phyloP scores from a whole-genome alignment of 2,888 invertebrate genomes.

The Miltochrista miniata region DNA sequence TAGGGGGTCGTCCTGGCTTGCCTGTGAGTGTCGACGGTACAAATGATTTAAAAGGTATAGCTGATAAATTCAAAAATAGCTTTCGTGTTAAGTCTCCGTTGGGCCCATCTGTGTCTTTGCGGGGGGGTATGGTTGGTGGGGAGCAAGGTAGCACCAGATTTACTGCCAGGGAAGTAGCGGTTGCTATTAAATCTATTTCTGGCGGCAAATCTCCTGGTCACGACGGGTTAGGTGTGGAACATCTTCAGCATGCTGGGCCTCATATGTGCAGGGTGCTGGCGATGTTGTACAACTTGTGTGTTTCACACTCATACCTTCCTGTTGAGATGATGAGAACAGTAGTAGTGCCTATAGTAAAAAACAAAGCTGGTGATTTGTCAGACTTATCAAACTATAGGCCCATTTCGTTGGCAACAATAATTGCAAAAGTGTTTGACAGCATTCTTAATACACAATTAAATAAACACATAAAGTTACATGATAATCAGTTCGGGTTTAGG shows the following conservation, averaged over 20 bases:
- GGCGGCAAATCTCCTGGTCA: conserved; percentile 6
- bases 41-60: background rate
- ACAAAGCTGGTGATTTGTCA: background rate
- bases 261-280: conserved; percentile 2
- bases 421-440: conserved; percentile 10
- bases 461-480: background rate
- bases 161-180: background rate
- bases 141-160: background rate
- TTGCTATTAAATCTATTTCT: background rate
- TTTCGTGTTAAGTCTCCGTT: background rate
- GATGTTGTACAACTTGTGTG: background rate
- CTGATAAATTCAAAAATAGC: background rate
- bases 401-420: conserved; percentile 4
- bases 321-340: background rate
- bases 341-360: conserved; percentile 1
- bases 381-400: conserved; percentile 5
- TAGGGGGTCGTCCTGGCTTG: background rate
- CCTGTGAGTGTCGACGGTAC: background rate
- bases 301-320: conserved; percentile 4
- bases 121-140: no score
- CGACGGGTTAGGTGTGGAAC: conserved; percentile 4
- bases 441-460: conserved; percentile 2
- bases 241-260: conserved; percentile 1
- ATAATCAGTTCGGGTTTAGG: conserved; percentile 13
- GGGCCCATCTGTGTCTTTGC: background rate